phyloP scores from a whole-genome alignment of 2,113 vertebrate genomes.

The Heterotilapia buettikoferi region DNA sequence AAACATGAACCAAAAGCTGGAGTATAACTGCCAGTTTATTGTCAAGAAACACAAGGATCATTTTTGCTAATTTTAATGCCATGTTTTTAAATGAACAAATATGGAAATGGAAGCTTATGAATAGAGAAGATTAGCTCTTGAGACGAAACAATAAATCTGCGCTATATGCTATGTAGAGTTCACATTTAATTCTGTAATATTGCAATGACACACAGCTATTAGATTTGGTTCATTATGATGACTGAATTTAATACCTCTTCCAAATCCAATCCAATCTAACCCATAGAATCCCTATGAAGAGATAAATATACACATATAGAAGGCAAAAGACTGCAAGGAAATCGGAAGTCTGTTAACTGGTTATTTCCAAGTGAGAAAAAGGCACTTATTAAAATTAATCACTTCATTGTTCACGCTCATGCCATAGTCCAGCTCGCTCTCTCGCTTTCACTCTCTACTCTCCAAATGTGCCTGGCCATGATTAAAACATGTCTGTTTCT shows the following conservation, averaged over 20 bases:
- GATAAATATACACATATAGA: slow-evolving; percentile 73
- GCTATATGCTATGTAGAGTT: neutral
- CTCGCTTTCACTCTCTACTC: slow-evolving; percentile 41
- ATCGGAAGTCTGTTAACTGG: slow-evolving; percentile 79
- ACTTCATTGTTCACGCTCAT: slow-evolving; percentile 65
- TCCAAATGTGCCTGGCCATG: slow-evolving; percentile 57
- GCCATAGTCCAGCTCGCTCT: slow-evolving; percentile 48
- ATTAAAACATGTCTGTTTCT: slow-evolving; percentile 72
- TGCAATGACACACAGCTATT: slow-evolving; percentile 76
- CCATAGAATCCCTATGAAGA: slow-evolving; percentile 56
- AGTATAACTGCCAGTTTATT: neutral
- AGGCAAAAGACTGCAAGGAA: slow-evolving; percentile 12
- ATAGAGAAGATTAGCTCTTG: neutral
- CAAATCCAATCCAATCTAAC: slow-evolving; percentile 80
- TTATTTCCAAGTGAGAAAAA: slow-evolving; percentile 75
- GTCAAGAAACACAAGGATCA: neutral
- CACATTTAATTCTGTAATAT: slow-evolving; percentile 48
- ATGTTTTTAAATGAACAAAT: neutral
- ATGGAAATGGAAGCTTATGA: neutral
- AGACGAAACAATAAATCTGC: neutral
- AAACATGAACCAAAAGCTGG: neutral
- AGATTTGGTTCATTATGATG: slow-evolving; percentile 74
- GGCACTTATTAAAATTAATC: slow-evolving; percentile 80
- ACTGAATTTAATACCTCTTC: slow-evolving; percentile 67
- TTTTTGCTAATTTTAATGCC: neutral